Percentiles rank a stretch among this genome's conserved stretches.
phyloP scores from a whole-genome alignment of 2,113 vertebrate species.

The Dunckerocampus dactyliophorus region DNA sequence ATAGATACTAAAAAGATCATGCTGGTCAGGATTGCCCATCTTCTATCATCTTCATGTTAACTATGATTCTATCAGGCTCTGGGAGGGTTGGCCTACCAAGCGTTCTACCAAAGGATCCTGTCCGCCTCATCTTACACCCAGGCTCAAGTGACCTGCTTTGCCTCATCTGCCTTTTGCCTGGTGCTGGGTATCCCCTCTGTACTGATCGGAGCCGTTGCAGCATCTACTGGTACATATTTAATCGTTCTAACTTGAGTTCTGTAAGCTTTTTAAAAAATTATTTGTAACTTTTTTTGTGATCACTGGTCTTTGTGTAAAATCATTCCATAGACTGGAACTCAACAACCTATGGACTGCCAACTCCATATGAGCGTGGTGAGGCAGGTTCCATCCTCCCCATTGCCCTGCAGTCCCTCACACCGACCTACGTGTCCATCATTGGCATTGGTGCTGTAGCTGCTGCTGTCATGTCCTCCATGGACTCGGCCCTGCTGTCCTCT shows the following conservation, averaged over 20 bases:
- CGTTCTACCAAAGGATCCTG: constrained; percentile 80
- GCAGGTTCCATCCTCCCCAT: constrained; percentile 59
- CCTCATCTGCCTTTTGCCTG: constrained; percentile 70
- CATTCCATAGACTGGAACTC: constrained; percentile 61
- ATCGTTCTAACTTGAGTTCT: too few relatives aligned
- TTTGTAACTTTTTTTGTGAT: background rate
- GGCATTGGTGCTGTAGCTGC: constrained; percentile 66
- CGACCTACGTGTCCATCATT: constrained; percentile 45
- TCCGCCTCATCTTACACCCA: constrained; percentile 69
- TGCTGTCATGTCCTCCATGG: constrained; percentile 72
- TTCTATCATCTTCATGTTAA: background rate
- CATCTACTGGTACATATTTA: constrained; percentile 72
- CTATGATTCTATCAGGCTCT: constrained; percentile 65
- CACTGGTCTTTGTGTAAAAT: background rate
- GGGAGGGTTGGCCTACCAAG: constrained; percentile 80
- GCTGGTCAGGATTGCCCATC: background rate
- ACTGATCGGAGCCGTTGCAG: constrained; percentile 76
- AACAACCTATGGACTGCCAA: constrained; percentile 47
- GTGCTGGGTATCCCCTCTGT: constrained; percentile 75
- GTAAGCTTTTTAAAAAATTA: too few relatives aligned
- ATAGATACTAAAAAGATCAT: too few relatives aligned
- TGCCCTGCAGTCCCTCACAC: constrained; percentile 56
- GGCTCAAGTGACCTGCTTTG: constrained; percentile 74
- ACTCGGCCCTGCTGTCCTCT: constrained; percentile 69
- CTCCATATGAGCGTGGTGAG: constrained; percentile 43